These are phyloP conservation scores for Rhyacichthys aspro DNA, from an alignment of 2,797 vertebrate species.

Conservation along the genomic window DNA sequence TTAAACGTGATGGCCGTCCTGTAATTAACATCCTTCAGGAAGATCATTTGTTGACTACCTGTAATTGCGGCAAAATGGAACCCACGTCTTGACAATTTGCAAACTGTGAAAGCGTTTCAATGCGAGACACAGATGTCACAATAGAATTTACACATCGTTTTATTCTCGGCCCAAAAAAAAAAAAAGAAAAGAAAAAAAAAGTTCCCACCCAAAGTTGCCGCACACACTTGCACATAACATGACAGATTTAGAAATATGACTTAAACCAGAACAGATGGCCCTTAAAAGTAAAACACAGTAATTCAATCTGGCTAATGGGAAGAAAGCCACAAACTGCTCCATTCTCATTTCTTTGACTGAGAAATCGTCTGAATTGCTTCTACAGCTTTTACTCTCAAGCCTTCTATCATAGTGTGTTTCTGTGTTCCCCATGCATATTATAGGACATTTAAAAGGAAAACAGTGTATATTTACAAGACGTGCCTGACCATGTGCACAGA, in stretches of 20 bases:
- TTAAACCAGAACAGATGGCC: constrained; percentile 82
- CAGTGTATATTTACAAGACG: constrained; percentile 80
- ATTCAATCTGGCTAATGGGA: constrained; percentile 83
- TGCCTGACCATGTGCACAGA: constrained; percentile 66
- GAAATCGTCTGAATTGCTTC: constrained; percentile 76
- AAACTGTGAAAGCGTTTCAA: constrained; percentile 49
- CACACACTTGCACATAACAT: constrained; percentile 52
- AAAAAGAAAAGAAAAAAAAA: constrained; percentile 52
- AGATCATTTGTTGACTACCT: constrained; percentile 38
- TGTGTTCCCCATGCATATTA: constrained; percentile 81
- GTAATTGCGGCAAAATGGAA: constrained; percentile 10
- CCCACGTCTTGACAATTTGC: constrained; percentile 38
- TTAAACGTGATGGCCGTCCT: constrained; percentile 36
- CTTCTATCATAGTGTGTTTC: constrained; percentile 78
- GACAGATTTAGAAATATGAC: constrained; percentile 78
- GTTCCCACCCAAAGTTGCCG: constrained; percentile 56
- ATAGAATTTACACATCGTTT: constrained; percentile 61
- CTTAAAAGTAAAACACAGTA: constrained; percentile 81
- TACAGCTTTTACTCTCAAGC: constrained; percentile 73
- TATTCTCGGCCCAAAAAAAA: constrained; percentile 55
- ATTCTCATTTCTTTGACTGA: constrained; percentile 77
- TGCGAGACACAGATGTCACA: constrained; percentile 57
- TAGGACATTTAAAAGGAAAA: constrained; percentile 83
- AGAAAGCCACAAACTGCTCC: constrained; percentile 79
- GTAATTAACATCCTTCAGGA: constrained; percentile 28